phyloP scores from a whole-genome alignment of 2,888 invertebrate genomes.

The Tenthredo mesomela region DNA sequence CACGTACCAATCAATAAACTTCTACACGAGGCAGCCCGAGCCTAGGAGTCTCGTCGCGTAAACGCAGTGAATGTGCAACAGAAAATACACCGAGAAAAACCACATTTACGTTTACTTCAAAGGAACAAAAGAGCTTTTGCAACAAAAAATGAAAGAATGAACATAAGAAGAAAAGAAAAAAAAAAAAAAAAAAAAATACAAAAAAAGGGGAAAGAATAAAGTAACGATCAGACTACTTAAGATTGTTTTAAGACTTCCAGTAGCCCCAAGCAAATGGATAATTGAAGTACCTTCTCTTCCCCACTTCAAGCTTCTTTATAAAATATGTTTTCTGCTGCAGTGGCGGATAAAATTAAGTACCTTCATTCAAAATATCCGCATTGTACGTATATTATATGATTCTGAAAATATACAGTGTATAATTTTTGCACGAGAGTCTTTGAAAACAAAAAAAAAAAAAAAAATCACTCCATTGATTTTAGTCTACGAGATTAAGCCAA shows the following conservation, averaged over 20 bases:
- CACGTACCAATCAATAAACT: conserved; percentile 10
- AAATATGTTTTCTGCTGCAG: conserved; percentile 32
- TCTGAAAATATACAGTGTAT: neutral
- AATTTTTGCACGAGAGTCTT: neutral
- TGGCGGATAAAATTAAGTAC: neutral
- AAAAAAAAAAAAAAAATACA: neutral
- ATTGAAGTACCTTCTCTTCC: conserved; percentile 28
- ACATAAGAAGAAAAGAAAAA: neutral
- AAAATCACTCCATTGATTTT: neutral
- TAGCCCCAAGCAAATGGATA: conserved; percentile 31
- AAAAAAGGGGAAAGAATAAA: neutral
- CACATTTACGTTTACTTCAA: neutral
- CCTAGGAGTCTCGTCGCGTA: neutral
- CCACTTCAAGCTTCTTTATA: conserved; percentile 13
- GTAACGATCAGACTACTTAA: conserved; percentile 34
- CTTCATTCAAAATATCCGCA: neutral
- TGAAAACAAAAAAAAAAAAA: neutral
- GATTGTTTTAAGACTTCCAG: conserved; percentile 38
- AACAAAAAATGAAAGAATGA: neutral
- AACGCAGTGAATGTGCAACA: neutral
- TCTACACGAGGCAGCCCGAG: neutral
- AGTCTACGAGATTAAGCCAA: neutral
- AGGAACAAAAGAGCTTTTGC: conserved; percentile 7
- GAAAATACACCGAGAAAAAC: neutral
- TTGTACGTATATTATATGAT: neutral